Conservation (phyloP, 1,140 invertebrate genomes). For the Formica exsecta region DNA sequence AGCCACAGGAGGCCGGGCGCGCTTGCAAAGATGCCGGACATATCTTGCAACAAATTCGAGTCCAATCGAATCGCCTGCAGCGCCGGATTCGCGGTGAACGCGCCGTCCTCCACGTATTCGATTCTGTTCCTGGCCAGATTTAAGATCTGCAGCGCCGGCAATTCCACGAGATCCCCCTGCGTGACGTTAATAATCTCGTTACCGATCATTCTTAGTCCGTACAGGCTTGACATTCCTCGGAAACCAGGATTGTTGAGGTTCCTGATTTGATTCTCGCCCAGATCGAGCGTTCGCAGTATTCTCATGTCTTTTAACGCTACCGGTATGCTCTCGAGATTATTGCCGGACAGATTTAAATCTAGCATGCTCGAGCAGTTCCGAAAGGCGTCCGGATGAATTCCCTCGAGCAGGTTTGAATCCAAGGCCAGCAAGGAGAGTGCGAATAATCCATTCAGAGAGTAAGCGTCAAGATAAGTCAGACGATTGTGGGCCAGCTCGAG, state of each 20-base stretch:
- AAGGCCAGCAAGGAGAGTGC: slow-evolving; percentile 92
- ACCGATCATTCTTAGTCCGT: slow-evolving; percentile 92
- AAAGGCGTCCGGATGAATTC: slow-evolving; percentile 92
- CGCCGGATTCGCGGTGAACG: slow-evolving; percentile 91
- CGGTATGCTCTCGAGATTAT: slow-evolving; percentile 91
- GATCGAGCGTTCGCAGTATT: slow-evolving; percentile 92
- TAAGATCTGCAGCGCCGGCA: slow-evolving; percentile 92
- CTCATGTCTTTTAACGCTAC: slow-evolving; percentile 91
- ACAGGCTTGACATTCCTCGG: slow-evolving; percentile 92
- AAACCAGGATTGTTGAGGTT: slow-evolving; percentile 93
- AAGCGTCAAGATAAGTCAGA: slow-evolving; percentile 90
- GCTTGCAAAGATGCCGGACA: slow-evolving; percentile 92
- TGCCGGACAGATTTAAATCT: slow-evolving; percentile 94
- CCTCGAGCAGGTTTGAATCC: slow-evolving; percentile 92
- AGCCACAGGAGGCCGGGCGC: slow-evolving; percentile 92
- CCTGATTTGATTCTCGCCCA: slow-evolving; percentile 93
- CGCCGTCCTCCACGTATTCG: slow-evolving; percentile 90
- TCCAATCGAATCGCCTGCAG: slow-evolving; percentile 94
- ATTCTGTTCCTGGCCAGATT: slow-evolving; percentile 94
- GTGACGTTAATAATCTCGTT: slow-evolving; percentile 93
- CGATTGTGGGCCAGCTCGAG: slow-evolving; percentile 92
- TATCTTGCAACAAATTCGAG: slow-evolving; percentile 92
- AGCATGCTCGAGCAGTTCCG: slow-evolving; percentile 92
- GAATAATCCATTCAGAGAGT: slow-evolving; percentile 93
- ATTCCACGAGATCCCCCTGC: slow-evolving; percentile 90